These are phyloP conservation scores for Apogon talboti DNA, from an alignment of 2,797 vertebrate genomes.

Conservation along the genomic window DNA sequence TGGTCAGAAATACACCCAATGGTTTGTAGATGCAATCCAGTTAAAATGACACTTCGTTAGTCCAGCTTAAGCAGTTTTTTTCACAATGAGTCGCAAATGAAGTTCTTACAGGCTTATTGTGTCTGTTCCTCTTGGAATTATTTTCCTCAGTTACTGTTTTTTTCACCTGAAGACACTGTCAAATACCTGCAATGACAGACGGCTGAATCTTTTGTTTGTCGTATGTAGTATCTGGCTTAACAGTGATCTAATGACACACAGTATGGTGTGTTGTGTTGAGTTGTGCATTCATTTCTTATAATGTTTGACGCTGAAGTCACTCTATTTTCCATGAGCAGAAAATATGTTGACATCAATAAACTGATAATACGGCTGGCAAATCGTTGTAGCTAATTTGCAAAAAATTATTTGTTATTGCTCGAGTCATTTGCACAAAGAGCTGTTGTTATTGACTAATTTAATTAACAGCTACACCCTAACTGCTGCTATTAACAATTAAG, in stretches of 20 bases:
- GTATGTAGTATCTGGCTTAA: background rate
- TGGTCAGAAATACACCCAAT: background rate
- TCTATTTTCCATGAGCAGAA: slow-evolving; percentile 8
- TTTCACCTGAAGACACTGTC: background rate
- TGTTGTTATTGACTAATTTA: slow-evolving; percentile 5
- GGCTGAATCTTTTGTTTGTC: background rate
- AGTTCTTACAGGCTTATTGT: background rate
- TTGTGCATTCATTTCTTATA: background rate
- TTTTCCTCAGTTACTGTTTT: background rate
- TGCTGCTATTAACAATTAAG: slow-evolving; percentile 1
- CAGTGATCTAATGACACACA: background rate
- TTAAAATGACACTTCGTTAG: no score
- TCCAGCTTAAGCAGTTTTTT: no score
- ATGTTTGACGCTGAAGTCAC: slow-evolving; percentile 10
- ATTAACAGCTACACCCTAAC: background rate
- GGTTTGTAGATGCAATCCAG: background rate
- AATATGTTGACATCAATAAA: background rate
- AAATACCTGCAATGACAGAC: background rate
- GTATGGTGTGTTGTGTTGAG: no score
- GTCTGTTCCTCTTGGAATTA: background rate
- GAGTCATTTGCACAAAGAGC: background rate
- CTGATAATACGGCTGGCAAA: background rate
- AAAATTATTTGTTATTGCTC: slow-evolving; percentile 1
- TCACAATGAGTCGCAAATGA: background rate
- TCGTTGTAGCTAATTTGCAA: slow-evolving; percentile 1